Evolutionary conservation across 2,797 vertebrate species (phyloP).

Genomic region (Crenuchus spilurus): DNA sequence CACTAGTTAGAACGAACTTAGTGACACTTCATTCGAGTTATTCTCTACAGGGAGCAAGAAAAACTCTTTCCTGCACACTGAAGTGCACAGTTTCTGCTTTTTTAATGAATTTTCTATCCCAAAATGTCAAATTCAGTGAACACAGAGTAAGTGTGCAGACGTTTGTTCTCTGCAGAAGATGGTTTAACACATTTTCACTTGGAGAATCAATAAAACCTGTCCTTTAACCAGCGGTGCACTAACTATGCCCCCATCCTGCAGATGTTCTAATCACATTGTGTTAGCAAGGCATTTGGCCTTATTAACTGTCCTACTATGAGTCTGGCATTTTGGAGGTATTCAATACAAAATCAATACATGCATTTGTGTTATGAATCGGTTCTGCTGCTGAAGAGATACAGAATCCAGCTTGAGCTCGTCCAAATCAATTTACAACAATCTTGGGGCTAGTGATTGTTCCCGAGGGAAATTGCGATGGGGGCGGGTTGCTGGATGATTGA

Average conservation of each 20-base stretch:
- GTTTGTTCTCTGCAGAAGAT: too few species aligned
- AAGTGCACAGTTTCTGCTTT: too few species aligned
- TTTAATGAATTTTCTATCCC: too few species aligned
- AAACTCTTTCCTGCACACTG: too few species aligned
- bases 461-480: constrained; percentile 3
- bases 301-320: constrained; percentile 4
- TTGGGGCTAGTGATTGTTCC: constrained; percentile 13
- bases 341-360: constrained; percentile 29
- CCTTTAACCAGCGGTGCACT: too few species aligned
- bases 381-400: constrained; percentile 11
- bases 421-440: constrained; percentile 27
- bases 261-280: constrained; percentile 18
- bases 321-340: constrained; percentile 2
- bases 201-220: neutral
- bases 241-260: too few species aligned
- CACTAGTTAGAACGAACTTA: too few species aligned
- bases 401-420: constrained; percentile 14
- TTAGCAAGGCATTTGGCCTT: neutral
- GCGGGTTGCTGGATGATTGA: neutral
- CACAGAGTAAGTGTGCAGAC: too few species aligned
- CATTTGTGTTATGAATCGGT: constrained; percentile 5
- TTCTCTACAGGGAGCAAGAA: too few species aligned
- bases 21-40: too few species aligned
- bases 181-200: too few species aligned
- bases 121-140: too few species aligned